phyloP scores from a whole-genome alignment of 2,113 vertebrate genomes.

The Rhipidura dahli region DNA sequence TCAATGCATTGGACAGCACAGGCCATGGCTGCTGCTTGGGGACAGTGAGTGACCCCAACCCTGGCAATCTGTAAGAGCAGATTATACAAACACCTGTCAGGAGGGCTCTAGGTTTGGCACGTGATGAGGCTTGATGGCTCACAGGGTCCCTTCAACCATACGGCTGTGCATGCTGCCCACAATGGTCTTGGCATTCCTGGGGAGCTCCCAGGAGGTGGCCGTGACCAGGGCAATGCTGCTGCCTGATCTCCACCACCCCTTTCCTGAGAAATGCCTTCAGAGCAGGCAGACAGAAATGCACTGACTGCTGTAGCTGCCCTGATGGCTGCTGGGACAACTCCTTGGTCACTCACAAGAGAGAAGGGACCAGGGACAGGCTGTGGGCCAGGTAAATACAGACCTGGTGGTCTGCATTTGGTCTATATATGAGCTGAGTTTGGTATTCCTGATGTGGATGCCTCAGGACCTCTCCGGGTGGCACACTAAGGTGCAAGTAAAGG shows the following conservation, averaged over 20 bases:
- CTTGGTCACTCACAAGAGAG: background rate
- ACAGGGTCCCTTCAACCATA: background rate
- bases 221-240: background rate
- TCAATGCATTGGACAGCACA: background rate
- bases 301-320: background rate
- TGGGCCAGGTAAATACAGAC: background rate
- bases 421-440: background rate
- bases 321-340: background rate
- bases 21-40: background rate
- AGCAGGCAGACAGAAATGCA: background rate
- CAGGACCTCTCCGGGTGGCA: background rate
- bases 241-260: background rate
- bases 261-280: background rate
- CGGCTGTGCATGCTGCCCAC: background rate
- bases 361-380: background rate
- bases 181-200: fast-evolving
- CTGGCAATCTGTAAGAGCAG: background rate
- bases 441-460: background rate
- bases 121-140: background rate
- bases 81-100: background rate
- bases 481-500: background rate
- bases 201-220: background rate
- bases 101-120: background rate
- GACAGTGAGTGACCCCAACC: fast-evolving
- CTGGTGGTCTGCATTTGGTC: background rate